Evolutionary conservation across 2,113 vertebrate genomes (phyloP).

Genomic region (Cyrtonyx montezumae): DNA sequence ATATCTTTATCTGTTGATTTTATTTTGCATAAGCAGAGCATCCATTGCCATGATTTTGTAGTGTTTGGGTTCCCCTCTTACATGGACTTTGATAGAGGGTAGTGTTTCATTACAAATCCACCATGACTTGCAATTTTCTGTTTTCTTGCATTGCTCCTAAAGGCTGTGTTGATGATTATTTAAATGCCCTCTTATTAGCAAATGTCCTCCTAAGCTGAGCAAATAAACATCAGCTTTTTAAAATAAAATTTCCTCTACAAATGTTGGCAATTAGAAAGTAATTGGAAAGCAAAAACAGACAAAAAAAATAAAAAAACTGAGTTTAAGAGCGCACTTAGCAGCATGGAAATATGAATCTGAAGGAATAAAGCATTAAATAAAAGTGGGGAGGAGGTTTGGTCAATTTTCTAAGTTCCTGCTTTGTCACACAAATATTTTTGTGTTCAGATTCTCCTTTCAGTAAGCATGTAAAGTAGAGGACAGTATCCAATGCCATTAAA

Average conservation of each 20-base stretch:
- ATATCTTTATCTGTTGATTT: not conserved
- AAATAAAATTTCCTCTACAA: not conserved
- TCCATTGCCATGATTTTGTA: not conserved
- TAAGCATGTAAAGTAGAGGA: not conserved
- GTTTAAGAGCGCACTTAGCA: not conserved
- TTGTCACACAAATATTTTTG: not conserved
- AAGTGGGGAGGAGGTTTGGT: not conserved
- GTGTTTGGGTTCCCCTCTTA: not conserved
- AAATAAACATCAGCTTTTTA: not conserved
- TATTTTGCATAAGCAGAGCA: not conserved
- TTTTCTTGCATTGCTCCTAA: not conserved
- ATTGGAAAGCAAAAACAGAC: not conserved
- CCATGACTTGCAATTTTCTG: not conserved
- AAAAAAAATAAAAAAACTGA: not conserved
- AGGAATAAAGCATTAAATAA: not conserved
- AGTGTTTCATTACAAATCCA: not conserved
- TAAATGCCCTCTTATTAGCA: not conserved
- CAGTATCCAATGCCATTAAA: not conserved
- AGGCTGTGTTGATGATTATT: not conserved
- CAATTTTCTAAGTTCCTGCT: not conserved
- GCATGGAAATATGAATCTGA: not conserved
- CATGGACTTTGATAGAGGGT: rapidly evolving
- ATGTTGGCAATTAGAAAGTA: not conserved
- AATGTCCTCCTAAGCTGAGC: not conserved
- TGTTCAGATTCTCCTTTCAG: not conserved